These are phyloP conservation scores for Zeuzera pyrina DNA, from an alignment of 2,888 invertebrate genomes.

Conservation along the genomic window DNA sequence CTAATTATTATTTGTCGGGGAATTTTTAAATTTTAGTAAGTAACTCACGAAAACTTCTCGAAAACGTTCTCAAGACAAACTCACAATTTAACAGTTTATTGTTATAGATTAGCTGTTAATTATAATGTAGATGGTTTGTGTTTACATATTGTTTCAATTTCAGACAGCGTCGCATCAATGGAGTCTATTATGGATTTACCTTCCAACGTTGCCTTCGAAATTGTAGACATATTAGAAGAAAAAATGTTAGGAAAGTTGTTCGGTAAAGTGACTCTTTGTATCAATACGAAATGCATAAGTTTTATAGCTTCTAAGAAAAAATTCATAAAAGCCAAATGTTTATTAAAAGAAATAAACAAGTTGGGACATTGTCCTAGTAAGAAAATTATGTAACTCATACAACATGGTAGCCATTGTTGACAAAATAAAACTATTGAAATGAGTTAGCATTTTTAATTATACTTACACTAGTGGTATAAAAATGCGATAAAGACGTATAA, in stretches of 20 bases:
- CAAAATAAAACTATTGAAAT: constrained; percentile 28
- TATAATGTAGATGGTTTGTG: no score
- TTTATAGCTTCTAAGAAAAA: constrained; percentile 45
- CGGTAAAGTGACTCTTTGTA: constrained; percentile 57
- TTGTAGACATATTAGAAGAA: constrained; percentile 55
- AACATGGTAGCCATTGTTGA: constrained; percentile 29
- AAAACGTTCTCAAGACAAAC: no score
- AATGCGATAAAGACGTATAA: no score
- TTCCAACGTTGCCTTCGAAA: constrained; percentile 50
- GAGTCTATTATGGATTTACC: constrained; percentile 59
- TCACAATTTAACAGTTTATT: no score
- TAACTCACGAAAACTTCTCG: no score
- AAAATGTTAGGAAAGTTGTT: constrained; percentile 53
- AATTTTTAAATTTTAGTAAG: no score
- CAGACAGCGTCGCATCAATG: constrained; percentile 53
- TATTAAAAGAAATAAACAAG: constrained; percentile 36
- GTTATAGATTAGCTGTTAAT: no score
- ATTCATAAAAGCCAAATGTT: constrained; percentile 48
- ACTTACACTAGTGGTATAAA: no score
- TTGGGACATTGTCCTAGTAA: constrained; percentile 42
- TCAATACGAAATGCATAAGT: constrained; percentile 48
- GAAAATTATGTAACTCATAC: constrained; percentile 32
- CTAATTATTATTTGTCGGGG: no score
- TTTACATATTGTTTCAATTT: constrained; percentile 18
- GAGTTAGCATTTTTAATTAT: no score